Percentiles rank a stretch among this genome's conserved stretches.
These are phyloP conservation scores for Ligdia adustata DNA, from an alignment of 2,888 invertebrate species.

Conservation along the genomic window DNA sequence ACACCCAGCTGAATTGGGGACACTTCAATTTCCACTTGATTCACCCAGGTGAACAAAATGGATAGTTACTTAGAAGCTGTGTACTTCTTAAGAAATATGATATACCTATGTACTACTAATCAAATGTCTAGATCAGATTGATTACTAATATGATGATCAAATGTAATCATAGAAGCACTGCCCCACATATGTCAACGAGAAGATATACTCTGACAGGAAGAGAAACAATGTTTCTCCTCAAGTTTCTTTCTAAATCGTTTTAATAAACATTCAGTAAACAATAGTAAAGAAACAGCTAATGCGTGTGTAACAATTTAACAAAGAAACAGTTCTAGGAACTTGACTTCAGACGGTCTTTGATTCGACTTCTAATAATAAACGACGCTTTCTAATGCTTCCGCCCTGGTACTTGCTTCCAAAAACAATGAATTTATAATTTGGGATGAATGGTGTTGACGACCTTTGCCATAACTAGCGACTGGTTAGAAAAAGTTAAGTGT, in stretches of 20 bases:
- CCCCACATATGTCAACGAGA: background rate
- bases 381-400: conserved; percentile 57
- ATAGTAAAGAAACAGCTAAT: conserved; percentile 28
- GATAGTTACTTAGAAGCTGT: too few relatives aligned
- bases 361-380: conserved; percentile 61
- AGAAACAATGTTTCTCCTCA: conserved; percentile 11
- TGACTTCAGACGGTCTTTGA: conserved; percentile 54
- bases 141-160: too few relatives aligned
- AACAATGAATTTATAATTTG: conserved; percentile 16
- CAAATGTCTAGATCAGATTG: too few relatives aligned
- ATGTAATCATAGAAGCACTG: too few relatives aligned
- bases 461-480: background rate
- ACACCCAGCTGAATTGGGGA: too few relatives aligned
- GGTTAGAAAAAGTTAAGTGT: background rate
- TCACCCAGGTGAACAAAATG: too few relatives aligned
- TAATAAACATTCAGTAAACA: conserved; percentile 20
- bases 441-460: conserved; percentile 1
- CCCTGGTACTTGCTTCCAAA: conserved; percentile 45
- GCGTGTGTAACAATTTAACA: conserved; percentile 28
- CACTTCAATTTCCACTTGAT: too few relatives aligned
- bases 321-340: conserved; percentile 48
- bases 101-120: too few relatives aligned
- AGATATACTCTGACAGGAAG: conserved; percentile 5
- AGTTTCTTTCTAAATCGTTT: conserved; percentile 13
- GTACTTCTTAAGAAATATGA: too few relatives aligned